Percentiles rank a stretch among this genome's conserved stretches.
Evolutionary conservation across 2,797 vertebrate species (phyloP).

Genomic region (Melanotaenia pygmaea): DNA sequence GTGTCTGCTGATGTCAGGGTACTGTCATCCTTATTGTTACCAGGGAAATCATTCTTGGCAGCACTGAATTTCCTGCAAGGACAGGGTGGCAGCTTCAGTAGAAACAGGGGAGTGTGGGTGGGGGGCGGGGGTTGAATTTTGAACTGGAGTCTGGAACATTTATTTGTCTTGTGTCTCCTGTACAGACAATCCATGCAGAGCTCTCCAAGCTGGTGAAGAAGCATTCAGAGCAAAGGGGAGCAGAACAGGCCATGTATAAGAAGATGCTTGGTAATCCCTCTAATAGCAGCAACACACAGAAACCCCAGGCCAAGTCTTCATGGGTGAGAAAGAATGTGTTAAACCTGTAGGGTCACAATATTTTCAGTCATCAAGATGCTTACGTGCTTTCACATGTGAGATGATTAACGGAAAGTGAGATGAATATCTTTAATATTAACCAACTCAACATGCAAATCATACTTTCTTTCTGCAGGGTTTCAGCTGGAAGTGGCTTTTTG

Average conservation of each 20-base stretch:
- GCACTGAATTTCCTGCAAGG: conserved; percentile 4
- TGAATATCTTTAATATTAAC: background rate
- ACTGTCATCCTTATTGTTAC: conserved; percentile 1
- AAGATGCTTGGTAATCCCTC: conserved; percentile 95
- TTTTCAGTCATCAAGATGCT: background rate
- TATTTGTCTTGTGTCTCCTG: conserved; percentile 35
- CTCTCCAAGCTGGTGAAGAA: conserved; percentile 97
- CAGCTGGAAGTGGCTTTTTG: conserved; percentile 98
- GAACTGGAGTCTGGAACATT: conserved; percentile 1
- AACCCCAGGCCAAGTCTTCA: conserved; percentile 83
- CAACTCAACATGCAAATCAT: conserved; percentile 7
- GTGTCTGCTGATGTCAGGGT: conserved; percentile 3
- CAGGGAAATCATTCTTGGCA: conserved; percentile 8
- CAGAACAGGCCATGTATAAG: conserved; percentile 95
- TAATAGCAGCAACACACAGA: conserved; percentile 44
- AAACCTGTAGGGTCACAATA: background rate
- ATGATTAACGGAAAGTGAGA: background rate
- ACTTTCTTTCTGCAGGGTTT: conserved; percentile 81
- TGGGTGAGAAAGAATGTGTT: conserved; percentile 85
- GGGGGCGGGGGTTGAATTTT: background rate
- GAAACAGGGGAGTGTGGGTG: background rate
- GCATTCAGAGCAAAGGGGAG: conserved; percentile 89
- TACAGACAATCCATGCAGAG: conserved; percentile 94
- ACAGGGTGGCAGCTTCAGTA: background rate
- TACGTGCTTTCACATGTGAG: background rate